These are phyloP conservation scores for Hirundichthys speculiger DNA, from an alignment of 2,113 vertebrate genomes.

Conservation along the genomic window DNA sequence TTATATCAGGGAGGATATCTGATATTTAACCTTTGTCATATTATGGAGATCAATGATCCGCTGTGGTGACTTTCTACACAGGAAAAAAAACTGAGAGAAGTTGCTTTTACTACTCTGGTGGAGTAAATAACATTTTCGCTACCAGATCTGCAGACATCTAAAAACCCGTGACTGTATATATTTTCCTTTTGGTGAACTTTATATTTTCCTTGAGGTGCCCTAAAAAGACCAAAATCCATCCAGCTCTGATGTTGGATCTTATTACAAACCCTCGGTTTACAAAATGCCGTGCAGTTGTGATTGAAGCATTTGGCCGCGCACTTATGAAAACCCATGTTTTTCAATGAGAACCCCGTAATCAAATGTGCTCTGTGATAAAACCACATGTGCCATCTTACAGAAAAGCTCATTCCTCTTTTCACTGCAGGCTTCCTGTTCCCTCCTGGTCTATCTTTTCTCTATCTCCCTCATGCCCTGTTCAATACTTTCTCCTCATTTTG, in stretches of 20 bases:
- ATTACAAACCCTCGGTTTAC: constrained; percentile 31
- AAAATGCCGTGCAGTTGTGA: constrained; percentile 39
- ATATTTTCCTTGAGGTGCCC: constrained; percentile 6
- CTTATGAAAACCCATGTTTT: constrained; percentile 73
- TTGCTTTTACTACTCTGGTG: too few relatives aligned
- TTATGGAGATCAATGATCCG: too few relatives aligned
- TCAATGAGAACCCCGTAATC: constrained; percentile 75
- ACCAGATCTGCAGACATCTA: background rate
- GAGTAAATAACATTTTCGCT: too few relatives aligned
- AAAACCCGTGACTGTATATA: background rate
- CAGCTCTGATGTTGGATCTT: constrained; percentile 32
- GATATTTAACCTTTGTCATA: too few relatives aligned
- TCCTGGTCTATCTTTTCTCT: background rate
- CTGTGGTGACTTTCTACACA: too few relatives aligned
- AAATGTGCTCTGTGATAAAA: constrained; percentile 66
- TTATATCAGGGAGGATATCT: too few relatives aligned
- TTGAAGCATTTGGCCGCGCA: constrained; percentile 60
- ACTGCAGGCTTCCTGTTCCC: background rate
- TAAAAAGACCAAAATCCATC: constrained; percentile 7
- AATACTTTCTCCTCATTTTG: constrained; percentile 46
- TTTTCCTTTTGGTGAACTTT: constrained; percentile 10
- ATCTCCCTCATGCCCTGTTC: constrained; percentile 15
- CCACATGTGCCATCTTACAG: constrained; percentile 45
- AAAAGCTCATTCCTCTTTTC: constrained; percentile 20
- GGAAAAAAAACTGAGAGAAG: too few relatives aligned